A percentile compares a stretch with the other conserved stretches of the same genome.
Conservation (phyloP, 2,797 vertebrate species). For the Hafferia zeledoni region DNA sequence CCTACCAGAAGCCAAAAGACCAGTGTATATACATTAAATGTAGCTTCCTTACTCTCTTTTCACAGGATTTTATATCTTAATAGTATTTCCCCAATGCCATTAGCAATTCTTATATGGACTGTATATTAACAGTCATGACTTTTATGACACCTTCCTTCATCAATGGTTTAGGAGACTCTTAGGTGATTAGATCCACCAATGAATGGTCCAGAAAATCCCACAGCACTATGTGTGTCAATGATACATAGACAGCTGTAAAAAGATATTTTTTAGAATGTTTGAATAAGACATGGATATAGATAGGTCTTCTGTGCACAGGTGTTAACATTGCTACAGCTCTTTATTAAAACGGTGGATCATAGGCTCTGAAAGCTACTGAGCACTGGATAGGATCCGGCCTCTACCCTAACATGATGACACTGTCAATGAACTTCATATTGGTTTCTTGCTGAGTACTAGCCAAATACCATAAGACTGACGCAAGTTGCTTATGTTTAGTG, state of each 20-base stretch:
- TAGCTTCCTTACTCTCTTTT: background rate
- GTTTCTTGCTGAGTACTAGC: background rate
- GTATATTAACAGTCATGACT: background rate
- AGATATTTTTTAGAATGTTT: background rate
- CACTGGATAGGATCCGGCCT: background rate
- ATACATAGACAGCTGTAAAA: background rate
- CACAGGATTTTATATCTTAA: background rate
- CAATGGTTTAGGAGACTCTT: background rate
- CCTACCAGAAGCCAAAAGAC: background rate
- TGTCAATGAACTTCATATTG: background rate
- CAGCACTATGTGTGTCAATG: fast-evolving
- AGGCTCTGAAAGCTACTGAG: background rate
- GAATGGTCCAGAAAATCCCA: background rate
- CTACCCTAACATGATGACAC: background rate
- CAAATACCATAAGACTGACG: background rate
- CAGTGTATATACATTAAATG: background rate
- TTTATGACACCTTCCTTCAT: background rate
- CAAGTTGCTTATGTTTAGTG: background rate
- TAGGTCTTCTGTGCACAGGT: background rate
- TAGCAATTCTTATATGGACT: background rate
- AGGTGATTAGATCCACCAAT: background rate
- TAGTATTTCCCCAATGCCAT: background rate
- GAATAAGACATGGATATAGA: background rate
- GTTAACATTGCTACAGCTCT: background rate
- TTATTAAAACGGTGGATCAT: background rate